phyloP scores from a whole-genome alignment of 35 echinoderm and acorn worm genomes.

The Ophioderma brevispina region DNA sequence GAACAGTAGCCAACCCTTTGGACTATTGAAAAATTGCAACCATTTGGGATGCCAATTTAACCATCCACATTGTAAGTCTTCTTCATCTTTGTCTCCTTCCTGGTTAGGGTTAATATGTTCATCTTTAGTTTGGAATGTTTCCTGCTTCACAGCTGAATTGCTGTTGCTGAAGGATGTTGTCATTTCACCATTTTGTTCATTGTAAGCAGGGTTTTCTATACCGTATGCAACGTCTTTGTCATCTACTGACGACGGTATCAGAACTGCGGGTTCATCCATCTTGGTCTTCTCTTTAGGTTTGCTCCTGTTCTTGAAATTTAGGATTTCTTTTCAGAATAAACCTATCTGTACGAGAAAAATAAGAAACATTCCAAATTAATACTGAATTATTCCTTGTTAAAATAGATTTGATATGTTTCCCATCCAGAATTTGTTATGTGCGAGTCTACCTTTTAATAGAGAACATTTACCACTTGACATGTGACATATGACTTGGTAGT shows the following conservation, averaged over 20 bases:
- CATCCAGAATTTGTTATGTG: no score
- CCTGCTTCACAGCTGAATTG: not conserved
- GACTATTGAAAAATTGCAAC: constrained; percentile 67
- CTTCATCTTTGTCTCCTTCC: constrained; percentile 21
- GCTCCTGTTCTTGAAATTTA: no score
- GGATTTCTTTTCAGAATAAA: no score
- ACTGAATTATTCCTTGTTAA: no score
- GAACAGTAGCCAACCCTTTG: constrained; percentile 86
- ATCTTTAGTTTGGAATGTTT: not conserved
- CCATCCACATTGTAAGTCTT: constrained; percentile 62
- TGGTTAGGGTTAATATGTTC: no score
- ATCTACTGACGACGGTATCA: not conserved
- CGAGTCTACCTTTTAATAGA: no score
- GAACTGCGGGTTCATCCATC: not conserved
- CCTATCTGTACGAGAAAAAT: no score
- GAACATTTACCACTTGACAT: no score
- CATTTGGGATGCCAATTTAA: constrained; percentile 38
- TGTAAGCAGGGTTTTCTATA: not conserved
- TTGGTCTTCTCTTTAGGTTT: not conserved
- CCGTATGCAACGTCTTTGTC: not conserved
- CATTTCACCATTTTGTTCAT: not conserved
- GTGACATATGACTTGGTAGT: no score
- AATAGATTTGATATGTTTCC: no score
- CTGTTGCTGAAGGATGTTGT: not conserved
- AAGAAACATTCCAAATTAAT: no score